Base-by-base conservation (phyloP, 2,797 vertebrate species). In the Enteromius anoplus region DNA sequence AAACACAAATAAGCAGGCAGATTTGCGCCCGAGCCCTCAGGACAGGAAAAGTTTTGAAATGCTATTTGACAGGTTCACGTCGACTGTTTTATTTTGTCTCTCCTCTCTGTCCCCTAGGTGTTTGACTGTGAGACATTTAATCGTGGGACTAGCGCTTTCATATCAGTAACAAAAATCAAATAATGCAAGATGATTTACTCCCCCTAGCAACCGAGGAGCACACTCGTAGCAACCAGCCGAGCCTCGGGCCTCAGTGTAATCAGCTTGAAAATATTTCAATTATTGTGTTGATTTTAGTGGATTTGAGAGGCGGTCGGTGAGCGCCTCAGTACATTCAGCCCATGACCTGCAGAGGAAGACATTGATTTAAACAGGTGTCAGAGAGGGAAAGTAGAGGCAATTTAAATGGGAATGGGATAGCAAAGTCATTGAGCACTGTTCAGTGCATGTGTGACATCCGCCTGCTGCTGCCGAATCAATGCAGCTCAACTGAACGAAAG, bases 211-310 rank as follows among this genome's bases (percentile, higher is more conserved):
- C 98, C 97, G 89, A 94, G 96, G 97, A 98, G 97, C 96, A 93
- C 95, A 96, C 97, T 97, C 98, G 97, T 99, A 99, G 98, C 98
- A 99, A 99, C 97, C 97, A 97, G 96, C 96, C 96, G 95, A 96
- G 97, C 97, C 97, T 96, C 93, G 88, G 97, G 97, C 97, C 96
- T 96, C 93, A 93, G 97, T 97, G 98, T 99, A 99, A 99, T 99
- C 98, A 99, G 98, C 97, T 98, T 99, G 98, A 99, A 99, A 99
- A 99, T 99, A 99, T 99, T 99, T 99, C 98, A 99, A 99, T 99
- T 99, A 99, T 99, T 99, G 97, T 99, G 98, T 99, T 99, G 98
- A 99, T 99, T 99, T 99, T 99, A 99, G 98, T 97, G 98, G 98
- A 99, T 99, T 99, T 98, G 97, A 99, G 97, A 98, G 96, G 97